These are phyloP conservation scores for Acestrorhynchus altus DNA, from an alignment of 2,797 vertebrate genomes.

Conservation along the genomic window DNA sequence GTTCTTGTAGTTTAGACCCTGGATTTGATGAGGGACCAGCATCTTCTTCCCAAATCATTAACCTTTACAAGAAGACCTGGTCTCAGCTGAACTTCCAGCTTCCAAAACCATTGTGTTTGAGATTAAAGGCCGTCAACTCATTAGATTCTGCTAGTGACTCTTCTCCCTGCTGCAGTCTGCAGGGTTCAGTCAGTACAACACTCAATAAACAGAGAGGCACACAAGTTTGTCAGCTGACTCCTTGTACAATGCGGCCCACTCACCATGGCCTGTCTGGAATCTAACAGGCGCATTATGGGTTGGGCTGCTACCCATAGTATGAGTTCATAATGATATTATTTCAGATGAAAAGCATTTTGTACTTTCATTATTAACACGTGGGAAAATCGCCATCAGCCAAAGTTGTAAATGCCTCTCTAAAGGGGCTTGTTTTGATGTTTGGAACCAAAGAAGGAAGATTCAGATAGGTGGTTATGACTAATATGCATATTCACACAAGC, in stretches of 20 bases:
- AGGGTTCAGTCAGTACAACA: constrained; percentile 9
- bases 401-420: neutral
- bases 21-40: too few relatives aligned
- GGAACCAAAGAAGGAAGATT: neutral
- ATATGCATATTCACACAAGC: neutral
- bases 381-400: neutral
- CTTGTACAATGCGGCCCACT: constrained; percentile 39
- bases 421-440: neutral
- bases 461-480: neutral
- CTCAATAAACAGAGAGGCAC: constrained; percentile 31
- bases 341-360: neutral
- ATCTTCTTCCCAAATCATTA: neutral
- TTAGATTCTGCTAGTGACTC: neutral
- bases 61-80: neutral
- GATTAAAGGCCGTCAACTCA: neutral
- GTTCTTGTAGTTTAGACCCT: neutral
- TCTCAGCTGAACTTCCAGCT: neutral
- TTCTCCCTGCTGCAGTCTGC: neutral
- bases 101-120: neutral
- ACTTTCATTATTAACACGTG: neutral
- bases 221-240: constrained; percentile 47
- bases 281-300: constrained; percentile 6
- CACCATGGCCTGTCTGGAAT: constrained; percentile 28
- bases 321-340: constrained; percentile 24
- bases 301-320: constrained; percentile 1